These are phyloP conservation scores for Pseudochaenichthys georgianus DNA, from an alignment of 2,797 vertebrate genomes.

Conservation along the genomic window DNA sequence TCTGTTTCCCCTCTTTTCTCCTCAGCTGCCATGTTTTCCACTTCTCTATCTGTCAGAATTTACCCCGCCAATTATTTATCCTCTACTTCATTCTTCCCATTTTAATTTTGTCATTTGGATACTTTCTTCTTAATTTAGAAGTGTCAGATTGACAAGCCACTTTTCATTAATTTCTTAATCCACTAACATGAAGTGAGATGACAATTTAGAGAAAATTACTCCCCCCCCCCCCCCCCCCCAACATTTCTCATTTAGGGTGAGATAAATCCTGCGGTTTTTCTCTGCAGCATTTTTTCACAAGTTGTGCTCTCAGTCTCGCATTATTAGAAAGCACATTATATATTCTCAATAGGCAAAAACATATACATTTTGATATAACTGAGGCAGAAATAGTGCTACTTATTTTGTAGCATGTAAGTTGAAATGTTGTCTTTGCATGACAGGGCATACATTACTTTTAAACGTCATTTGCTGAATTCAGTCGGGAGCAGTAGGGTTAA, in stretches of 20 bases:
- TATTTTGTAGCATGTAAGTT: conserved; percentile 1
- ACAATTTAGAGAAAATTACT: conserved; percentile 69
- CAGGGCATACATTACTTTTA: background rate
- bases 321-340: too few relatives aligned
- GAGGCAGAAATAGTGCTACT: conserved; percentile 11
- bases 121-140: conserved; percentile 71
- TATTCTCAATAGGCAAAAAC: conserved; percentile 7
- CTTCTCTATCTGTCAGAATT: conserved; percentile 65
- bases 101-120: conserved; percentile 74
- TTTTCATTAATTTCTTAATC: conserved; percentile 77
- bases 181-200: conserved; percentile 67
- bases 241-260: conserved; percentile 66
- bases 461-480: conserved; percentile 4
- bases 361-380: conserved; percentile 16
- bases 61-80: conserved; percentile 70
- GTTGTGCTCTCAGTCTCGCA: conserved; percentile 26
- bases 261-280: conserved; percentile 52
- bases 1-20: conserved; percentile 60
- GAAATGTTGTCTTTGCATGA: conserved; percentile 4
- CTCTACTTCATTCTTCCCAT: conserved; percentile 55
- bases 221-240: conserved; percentile 53
- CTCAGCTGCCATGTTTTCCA: conserved; percentile 61
- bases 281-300: conserved; percentile 26
- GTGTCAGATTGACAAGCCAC: conserved; percentile 64
- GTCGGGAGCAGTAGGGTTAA: background rate